Percentiles rank a stretch among this genome's conserved stretches.
Conservation (phyloP, 1,140 invertebrate genomes). For the Heliothis virescens region DNA sequence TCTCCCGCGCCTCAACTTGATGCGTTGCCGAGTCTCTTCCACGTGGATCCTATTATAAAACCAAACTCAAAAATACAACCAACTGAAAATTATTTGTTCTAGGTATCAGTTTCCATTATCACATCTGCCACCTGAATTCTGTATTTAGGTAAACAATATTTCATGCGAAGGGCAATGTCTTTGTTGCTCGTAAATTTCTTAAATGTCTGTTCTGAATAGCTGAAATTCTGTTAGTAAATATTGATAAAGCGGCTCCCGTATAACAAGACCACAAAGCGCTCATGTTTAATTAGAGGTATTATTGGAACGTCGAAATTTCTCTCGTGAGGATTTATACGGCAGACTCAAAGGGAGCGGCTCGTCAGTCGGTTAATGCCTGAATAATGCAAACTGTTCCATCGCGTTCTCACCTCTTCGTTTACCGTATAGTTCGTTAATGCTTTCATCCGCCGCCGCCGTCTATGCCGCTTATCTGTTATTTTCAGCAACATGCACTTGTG, state of each 20-base stretch:
- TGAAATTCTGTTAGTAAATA: not conserved
- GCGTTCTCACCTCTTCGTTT: slow-evolving; percentile 5
- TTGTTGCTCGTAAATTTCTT: too few relatives aligned
- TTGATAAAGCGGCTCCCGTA: not conserved
- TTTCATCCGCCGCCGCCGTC: slow-evolving; percentile 1
- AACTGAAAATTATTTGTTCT: too few relatives aligned
- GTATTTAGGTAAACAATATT: too few relatives aligned
- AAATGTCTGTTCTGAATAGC: too few relatives aligned
- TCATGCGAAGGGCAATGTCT: too few relatives aligned
- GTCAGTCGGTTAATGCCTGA: slow-evolving; percentile 38
- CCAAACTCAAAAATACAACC: not conserved
- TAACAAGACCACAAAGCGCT: not conserved
- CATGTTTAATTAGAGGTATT: slow-evolving; percentile 2
- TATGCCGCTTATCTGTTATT: not conserved
- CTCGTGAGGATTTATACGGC: not conserved
- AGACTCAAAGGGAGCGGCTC: slow-evolving; percentile 6
- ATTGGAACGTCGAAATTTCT: not conserved
- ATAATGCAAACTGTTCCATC: slow-evolving; percentile 48
- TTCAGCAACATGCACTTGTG: not conserved
- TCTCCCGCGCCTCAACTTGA: slow-evolving; percentile 6
- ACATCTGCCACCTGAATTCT: too few relatives aligned
- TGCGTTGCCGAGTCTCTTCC: not conserved
- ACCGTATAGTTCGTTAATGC: slow-evolving; percentile 21
- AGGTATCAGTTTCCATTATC: too few relatives aligned
- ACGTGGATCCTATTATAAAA: not conserved